phyloP scores from a whole-genome alignment of 2,888 invertebrate genomes.

The Pycnomerus fuliginosus region DNA sequence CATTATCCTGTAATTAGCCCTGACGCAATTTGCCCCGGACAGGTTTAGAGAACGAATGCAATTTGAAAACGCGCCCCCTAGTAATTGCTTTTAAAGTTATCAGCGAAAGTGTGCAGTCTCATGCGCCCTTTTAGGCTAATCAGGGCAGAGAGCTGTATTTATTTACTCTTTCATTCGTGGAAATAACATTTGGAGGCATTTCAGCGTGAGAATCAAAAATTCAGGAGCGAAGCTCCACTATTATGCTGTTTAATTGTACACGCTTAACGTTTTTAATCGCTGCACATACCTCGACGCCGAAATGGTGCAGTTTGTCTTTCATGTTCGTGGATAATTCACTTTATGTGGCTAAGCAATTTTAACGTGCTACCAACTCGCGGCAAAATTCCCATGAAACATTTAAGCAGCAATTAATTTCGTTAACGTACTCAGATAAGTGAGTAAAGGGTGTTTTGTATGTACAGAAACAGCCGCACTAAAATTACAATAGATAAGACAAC shows the following conservation, averaged over 20 bases:
- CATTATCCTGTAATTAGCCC: too few species aligned
- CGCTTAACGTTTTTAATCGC: slow-evolving; percentile 4
- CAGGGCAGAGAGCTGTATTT: too few species aligned
- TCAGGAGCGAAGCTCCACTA: too few species aligned
- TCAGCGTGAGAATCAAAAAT: too few species aligned
- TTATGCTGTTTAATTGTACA: slow-evolving; percentile 3
- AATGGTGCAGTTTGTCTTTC: slow-evolving; percentile 11
- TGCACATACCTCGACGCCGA: slow-evolving; percentile 3
- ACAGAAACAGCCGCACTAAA: slow-evolving; percentile 15
- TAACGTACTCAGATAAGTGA: slow-evolving; percentile 20
- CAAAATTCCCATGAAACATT: slow-evolving; percentile 25
- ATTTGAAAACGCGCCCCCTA: too few species aligned
- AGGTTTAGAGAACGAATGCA: too few species aligned
- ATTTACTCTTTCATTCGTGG: too few species aligned
- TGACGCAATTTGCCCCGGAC: too few species aligned
- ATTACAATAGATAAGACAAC: slow-evolving; percentile 11
- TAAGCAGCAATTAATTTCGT: slow-evolving; percentile 26
- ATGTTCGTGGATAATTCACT: slow-evolving; percentile 10
- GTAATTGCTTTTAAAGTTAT: too few species aligned
- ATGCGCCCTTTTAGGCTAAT: too few species aligned
- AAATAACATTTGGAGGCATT: too few species aligned
- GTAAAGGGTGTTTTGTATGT: slow-evolving; percentile 18
- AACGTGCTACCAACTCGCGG: slow-evolving; percentile 7
- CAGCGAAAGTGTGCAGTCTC: too few species aligned
- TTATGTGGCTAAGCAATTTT: slow-evolving; percentile 13